Evolutionary conservation across 2,113 vertebrate genomes (phyloP).

Genomic region (Entomyzon cyanotis): DNA sequence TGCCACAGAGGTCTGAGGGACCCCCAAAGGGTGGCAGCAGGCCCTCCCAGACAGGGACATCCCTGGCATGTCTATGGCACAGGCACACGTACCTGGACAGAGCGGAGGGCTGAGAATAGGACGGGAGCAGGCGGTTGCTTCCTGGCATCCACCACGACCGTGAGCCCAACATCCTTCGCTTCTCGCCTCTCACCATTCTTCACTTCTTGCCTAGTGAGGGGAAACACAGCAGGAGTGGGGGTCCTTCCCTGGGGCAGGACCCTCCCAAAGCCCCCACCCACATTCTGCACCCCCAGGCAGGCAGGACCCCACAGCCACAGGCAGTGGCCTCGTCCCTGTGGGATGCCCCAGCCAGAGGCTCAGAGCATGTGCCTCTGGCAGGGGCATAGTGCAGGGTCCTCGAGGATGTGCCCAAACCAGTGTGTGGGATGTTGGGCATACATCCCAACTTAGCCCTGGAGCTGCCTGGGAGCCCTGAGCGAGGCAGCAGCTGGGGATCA

Average conservation of each 20-base stretch:
- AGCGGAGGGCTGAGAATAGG: slow-evolving; percentile 80
- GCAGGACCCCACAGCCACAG: not conserved
- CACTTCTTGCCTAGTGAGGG: slow-evolving; percentile 74
- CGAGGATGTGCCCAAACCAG: not conserved
- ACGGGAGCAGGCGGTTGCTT: slow-evolving; percentile 67
- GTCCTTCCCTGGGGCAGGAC: not conserved
- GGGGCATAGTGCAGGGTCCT: not conserved
- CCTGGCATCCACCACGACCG: slow-evolving; percentile 82
- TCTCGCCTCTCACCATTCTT: slow-evolving; percentile 75
- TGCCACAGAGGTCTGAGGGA: fast-evolving
- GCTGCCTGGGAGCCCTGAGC: not conserved
- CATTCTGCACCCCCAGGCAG: not conserved
- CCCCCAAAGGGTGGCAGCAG: not conserved
- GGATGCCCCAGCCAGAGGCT: not conserved
- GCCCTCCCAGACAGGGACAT: not conserved
- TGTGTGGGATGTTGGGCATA: not conserved
- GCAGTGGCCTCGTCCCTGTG: fast-evolving
- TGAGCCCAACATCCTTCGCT: slow-evolving; percentile 75
- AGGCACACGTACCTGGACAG: slow-evolving; percentile 74
- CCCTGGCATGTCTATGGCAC: not conserved
- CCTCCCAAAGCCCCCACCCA: not conserved
- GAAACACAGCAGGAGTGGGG: not conserved
- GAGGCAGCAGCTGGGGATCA: not conserved
- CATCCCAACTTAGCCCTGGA: not conserved
- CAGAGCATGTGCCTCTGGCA: fast-evolving